Evolutionary conservation across 2,113 vertebrate species (phyloP).

Genomic region (Boulengeromyrus knoepffleri): DNA sequence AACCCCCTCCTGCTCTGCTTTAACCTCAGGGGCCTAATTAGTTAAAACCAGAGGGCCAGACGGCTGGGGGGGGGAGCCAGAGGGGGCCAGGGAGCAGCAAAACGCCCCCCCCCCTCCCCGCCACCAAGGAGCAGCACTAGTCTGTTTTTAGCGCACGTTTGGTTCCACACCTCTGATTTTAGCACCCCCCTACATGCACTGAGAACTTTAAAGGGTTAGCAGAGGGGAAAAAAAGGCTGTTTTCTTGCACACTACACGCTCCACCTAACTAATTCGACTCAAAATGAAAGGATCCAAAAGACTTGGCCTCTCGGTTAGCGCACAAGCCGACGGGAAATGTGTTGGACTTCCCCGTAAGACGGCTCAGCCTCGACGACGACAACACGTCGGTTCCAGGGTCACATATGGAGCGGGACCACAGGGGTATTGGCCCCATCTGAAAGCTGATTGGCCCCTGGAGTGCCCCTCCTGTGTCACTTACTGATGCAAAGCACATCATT

Average conservation of each 20-base stretch:
- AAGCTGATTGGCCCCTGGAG: not conserved
- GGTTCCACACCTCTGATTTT: not conserved
- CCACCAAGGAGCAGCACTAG: not conserved
- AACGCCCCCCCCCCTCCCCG: not conserved
- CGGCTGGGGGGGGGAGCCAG: no score
- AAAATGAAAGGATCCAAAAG: not conserved
- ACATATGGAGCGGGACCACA: not conserved
- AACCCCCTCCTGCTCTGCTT: conserved; percentile 39
- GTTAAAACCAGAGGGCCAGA: conserved; percentile 38
- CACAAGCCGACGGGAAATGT: not conserved
- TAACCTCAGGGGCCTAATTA: conserved; percentile 52
- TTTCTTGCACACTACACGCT: not conserved
- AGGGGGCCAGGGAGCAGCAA: not conserved
- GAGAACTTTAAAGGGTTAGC: not conserved
- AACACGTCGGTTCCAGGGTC: not conserved
- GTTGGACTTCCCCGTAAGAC: not conserved
- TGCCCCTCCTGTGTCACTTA: not conserved
- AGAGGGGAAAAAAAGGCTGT: not conserved
- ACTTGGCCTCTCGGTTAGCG: not conserved
- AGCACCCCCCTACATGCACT: not conserved
- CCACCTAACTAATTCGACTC: not conserved
- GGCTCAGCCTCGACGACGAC: not conserved
- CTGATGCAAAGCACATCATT: not conserved
- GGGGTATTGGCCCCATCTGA: not conserved
- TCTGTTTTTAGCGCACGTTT: not conserved